Evolutionary conservation across 2,113 vertebrate species (phyloP), one percentile per base, ranked within the genome.

Genomic region (Mastomys natalensis): DNA sequence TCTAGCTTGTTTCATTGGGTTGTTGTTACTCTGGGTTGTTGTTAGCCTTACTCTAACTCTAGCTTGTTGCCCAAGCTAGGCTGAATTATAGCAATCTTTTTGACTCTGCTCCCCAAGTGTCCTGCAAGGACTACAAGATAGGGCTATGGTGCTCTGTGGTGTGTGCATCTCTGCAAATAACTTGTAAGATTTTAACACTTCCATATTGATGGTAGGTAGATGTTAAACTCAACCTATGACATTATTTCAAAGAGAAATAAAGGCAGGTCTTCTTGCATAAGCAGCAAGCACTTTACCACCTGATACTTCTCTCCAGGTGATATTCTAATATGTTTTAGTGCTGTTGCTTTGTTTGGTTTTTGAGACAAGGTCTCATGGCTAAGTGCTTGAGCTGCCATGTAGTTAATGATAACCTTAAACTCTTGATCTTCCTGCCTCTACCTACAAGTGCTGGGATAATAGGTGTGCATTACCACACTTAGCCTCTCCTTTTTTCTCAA

Each of bases 161-260:
- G 21, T 90, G 4, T 73, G 10, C 26, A 78, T 73, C 21, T 81
- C 37, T 85, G 21, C 13, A 72, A 87, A 82, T 72, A 95, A 77
- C 26, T 64, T 43, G 51, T 10, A 55, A 43, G 16, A 0, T 45
- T 26, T 95, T 94, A 55, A 21, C 17, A 45, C 24, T 82, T 93
- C 45, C 31, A 2, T 22, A 37, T 64, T 26, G 92, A 31, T 60
- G 48, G 43, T 45, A 22, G 55, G 1, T 51, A 40, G 8, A 72
- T 62, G 76, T n/a, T 87, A 58, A 87, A 81, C 5, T 80, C 45
- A 95, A 26, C 26, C 31, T 78, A 53, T n/a, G 43, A 73, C 29
- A 19, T 89, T 89, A 89, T 12, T 87, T 95, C 31, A 37, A 62
- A 86, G 80, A 82, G 74, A 94, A 86, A 80, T 17, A 12, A 70